Conservation (phyloP, 2,113 vertebrate genomes). For the chimpanzee (Pan troglodytes) region DNA sequence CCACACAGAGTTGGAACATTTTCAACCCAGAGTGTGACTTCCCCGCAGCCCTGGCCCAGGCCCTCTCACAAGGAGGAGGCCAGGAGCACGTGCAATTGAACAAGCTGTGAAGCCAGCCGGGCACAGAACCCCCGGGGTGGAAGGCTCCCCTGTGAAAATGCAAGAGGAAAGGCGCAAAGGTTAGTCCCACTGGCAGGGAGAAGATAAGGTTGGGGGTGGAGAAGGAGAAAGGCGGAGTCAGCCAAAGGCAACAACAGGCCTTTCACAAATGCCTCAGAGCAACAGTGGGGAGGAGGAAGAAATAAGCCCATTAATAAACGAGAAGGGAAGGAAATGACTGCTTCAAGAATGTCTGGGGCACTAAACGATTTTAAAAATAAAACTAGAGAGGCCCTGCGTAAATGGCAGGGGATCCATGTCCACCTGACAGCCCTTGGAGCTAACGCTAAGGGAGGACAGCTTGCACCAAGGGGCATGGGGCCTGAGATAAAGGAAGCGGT, state of each 20-base stretch:
- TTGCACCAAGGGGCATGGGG: background rate
- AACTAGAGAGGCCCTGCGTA: constrained; percentile 24
- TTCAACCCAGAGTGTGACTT: background rate
- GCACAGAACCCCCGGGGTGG: background rate
- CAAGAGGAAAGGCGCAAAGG: constrained; percentile 69
- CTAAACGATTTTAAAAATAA: constrained; percentile 66
- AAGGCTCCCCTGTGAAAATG: background rate
- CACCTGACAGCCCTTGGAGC: background rate
- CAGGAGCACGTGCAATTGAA: background rate
- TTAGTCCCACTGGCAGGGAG: constrained; percentile 64
- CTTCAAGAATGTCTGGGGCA: constrained; percentile 74
- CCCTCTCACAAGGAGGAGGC: background rate
- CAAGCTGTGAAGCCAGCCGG: background rate
- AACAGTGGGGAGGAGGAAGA: constrained; percentile 55
- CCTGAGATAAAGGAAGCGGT: background rate
- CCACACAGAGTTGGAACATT: background rate
- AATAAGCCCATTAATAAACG: constrained; percentile 65
- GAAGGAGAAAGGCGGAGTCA: constrained; percentile 67
- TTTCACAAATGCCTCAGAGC: constrained; percentile 57
- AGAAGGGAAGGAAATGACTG: constrained; percentile 76
- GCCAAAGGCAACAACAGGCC: constrained; percentile 75
- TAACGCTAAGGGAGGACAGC: background rate
- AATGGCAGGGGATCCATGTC: background rate
- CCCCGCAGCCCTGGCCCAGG: background rate
- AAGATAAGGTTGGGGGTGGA: constrained; percentile 71